Evolutionary conservation across 1,140 invertebrate species (phyloP).

Genomic region (Drosophila grimshawi): DNA sequence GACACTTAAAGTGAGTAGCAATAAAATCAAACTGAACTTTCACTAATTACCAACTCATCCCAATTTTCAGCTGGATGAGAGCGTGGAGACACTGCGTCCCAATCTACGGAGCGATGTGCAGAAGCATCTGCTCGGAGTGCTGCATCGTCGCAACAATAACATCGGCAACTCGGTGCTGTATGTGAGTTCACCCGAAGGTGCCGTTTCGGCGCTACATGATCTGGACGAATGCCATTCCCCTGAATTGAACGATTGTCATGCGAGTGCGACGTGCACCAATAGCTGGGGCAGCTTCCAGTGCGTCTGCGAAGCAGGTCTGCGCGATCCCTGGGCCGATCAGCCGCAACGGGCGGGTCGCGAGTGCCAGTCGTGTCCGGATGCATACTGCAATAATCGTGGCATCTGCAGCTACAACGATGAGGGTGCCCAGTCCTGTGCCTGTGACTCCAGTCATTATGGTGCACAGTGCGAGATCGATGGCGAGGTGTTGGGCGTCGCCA

Average conservation of each 20-base stretch:
- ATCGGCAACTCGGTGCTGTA: slow-evolving; percentile 93
- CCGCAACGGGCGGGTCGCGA: slow-evolving; percentile 88
- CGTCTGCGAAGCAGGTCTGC: slow-evolving; percentile 91
- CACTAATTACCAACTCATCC: not conserved
- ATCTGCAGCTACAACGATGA: slow-evolving; percentile 90
- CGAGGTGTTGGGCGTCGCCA: slow-evolving; percentile 94
- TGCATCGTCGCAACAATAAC: slow-evolving; percentile 92
- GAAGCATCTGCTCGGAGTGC: slow-evolving; percentile 92
- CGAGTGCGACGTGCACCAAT: slow-evolving; percentile 94
- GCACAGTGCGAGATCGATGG: slow-evolving; percentile 95
- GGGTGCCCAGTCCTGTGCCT: slow-evolving; percentile 92
- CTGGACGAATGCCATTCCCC: slow-evolving; percentile 94
- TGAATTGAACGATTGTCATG: slow-evolving; percentile 96
- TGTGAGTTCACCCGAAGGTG: slow-evolving; percentile 91
- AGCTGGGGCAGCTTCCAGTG: slow-evolving; percentile 95
- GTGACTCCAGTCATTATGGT: slow-evolving; percentile 94
- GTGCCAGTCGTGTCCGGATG: slow-evolving; percentile 90
- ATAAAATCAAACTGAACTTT: not conserved
- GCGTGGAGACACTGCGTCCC: slow-evolving; percentile 88
- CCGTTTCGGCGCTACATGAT: slow-evolving; percentile 91
- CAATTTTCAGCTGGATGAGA: slow-evolving; percentile 86
- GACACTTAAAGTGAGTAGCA: slow-evolving; percentile 87
- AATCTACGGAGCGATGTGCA: slow-evolving; percentile 91
- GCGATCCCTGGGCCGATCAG: slow-evolving; percentile 89
- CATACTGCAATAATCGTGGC: slow-evolving; percentile 93